Base-by-base conservation (phyloP, 2,797 vertebrate genomes). In the Spheniscus humboldti region DNA sequence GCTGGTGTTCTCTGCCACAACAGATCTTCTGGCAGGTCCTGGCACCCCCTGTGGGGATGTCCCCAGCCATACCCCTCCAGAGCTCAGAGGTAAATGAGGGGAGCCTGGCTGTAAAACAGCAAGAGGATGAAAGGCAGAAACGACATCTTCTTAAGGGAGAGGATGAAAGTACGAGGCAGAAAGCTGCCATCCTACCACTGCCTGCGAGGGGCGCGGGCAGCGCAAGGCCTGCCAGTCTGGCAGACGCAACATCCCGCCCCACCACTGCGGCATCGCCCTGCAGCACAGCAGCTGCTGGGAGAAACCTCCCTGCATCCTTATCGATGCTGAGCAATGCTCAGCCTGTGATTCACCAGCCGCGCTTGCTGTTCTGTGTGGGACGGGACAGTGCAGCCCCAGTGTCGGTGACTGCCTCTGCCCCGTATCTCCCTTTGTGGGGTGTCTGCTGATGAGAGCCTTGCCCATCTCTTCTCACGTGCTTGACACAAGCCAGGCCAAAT, bases 381-480 rank as follows among this genome's bases (percentile, higher is more conserved):
- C 3, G 0, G 69, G 28, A 31, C 78, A 18, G 52, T 2, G 0
- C 48, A 41, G 48, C 48, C 35, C 41, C 6, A 1, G 22, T 1
- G 1, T 13, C 1, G 2, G 39, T 13, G 56, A n/a, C 53, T 45
- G 16, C 25, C 53, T 59, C 35, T 83, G 88, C 53, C 62, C 43
- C 27, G 37, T 23, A 41, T 39, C 11, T 41, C 37, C 39, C 22
- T 57, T 66, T 48, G 27, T 0, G 2, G 18, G 8, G 24, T 41
- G 13, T 27, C 37, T 67, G 66, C 77, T 39, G 10, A 50, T 2
- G 7, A 67, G 17, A 68, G 17, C 15, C 37, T 71, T 67, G 39
- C 31, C 19, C 27, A 5, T 37, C 9, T 35, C 67, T 79, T 57
- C 63, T 30, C 39, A 28, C 0, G 1, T 30, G 35, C 39, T 63